Evolutionary conservation across 2,888 invertebrate genomes (phyloP).

Genomic region (Siphlonurus alternatus): DNA sequence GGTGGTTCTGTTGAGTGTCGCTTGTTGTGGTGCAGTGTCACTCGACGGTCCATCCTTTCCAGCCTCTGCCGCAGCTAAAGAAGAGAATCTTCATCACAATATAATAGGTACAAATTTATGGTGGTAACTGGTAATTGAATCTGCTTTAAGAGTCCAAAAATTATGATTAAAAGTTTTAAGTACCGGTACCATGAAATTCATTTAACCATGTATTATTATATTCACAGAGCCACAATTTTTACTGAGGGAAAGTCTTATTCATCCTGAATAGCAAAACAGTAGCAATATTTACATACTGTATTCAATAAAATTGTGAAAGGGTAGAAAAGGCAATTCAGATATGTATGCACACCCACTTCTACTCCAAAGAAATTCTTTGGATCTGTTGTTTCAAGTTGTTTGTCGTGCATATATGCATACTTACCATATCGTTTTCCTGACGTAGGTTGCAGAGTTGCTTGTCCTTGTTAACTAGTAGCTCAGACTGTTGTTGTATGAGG

Average conservation of each 20-base stretch:
- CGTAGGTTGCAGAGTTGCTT: slow-evolving; percentile 51
- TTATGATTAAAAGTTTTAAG: no score
- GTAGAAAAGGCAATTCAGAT: no score
- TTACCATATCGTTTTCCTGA: slow-evolving; percentile 65
- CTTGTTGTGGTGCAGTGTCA: slow-evolving; percentile 27
- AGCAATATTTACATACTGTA: no score
- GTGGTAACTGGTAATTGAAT: neutral
- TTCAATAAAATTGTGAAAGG: no score
- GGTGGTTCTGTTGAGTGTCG: neutral
- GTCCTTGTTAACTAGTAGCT: slow-evolving; percentile 63
- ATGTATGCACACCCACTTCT: no score
- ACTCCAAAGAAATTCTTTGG: no score
- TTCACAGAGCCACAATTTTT: no score
- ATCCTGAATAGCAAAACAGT: no score
- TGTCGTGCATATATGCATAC: slow-evolving; percentile 22
- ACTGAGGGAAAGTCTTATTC: no score
- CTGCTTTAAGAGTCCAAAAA: no score
- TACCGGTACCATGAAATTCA: no score
- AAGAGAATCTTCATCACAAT: slow-evolving; percentile 6
- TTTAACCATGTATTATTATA: neutral
- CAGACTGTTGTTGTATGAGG: slow-evolving; percentile 79
- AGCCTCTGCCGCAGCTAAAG: slow-evolving; percentile 46
- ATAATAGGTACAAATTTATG: neutral
- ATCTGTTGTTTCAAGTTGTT: no score
- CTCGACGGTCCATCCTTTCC: slow-evolving; percentile 47